phyloP scores from a whole-genome alignment of 2,113 vertebrate species.

The Corythoichthys haematopterus region DNA sequence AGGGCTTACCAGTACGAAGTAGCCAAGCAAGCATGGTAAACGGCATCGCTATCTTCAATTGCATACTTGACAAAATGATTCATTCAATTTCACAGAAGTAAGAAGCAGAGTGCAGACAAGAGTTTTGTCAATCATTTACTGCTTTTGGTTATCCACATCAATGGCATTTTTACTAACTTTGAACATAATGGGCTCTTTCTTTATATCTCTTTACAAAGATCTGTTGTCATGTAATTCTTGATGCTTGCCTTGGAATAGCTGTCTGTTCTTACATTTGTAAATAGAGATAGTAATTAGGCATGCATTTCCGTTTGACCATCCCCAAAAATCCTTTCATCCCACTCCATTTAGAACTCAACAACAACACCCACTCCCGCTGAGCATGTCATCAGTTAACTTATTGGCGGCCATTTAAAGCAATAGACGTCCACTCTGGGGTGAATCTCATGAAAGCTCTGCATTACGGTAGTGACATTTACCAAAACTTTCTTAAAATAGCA shows the following conservation, averaged over 20 bases:
- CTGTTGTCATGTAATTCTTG: too few species aligned
- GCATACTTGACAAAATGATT: background rate
- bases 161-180: constrained; percentile 7
- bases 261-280: constrained; percentile 67
- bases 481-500: too few species aligned
- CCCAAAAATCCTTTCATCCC: constrained; percentile 48
- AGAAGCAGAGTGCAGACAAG: background rate
- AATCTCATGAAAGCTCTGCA: too few species aligned
- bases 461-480: too few species aligned
- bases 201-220: background rate
- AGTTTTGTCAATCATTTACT: background rate
- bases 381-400: constrained; percentile 60
- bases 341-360: constrained; percentile 69
- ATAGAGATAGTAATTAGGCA: constrained; percentile 73
- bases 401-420: constrained; percentile 29
- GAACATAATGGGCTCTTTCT: background rate
- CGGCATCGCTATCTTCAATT: background rate
- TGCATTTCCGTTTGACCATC: constrained; percentile 59
- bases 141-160: constrained; percentile 13
- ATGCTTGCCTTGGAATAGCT: constrained; percentile 46
- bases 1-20: constrained; percentile 95
- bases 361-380: constrained; percentile 40
- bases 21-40: constrained; percentile 90
- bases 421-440: constrained; percentile 16
- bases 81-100: background rate